Percentiles rank a stretch among this genome's conserved stretches.
Evolutionary conservation across 2,888 invertebrate species (phyloP).

Genomic region (Agriopis marginaria): DNA sequence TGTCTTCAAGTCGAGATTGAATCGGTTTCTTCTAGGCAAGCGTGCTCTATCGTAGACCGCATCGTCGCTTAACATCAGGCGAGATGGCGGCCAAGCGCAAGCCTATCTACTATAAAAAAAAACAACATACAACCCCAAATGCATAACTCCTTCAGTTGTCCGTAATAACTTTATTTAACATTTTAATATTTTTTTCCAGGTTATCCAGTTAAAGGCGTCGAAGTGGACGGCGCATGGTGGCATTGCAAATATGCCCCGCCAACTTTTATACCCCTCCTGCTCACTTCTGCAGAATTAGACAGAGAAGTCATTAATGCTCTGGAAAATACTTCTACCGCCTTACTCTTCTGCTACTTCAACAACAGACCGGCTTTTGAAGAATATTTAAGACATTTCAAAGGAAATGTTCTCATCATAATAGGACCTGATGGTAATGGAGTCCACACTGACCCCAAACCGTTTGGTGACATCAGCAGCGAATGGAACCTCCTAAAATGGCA

Average conservation of each 20-base stretch:
- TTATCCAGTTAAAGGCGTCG: slow-evolving; percentile 88
- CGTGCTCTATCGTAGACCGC: too few species aligned
- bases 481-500: slow-evolving; percentile 87
- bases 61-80: too few species aligned
- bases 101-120: too few species aligned
- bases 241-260: slow-evolving; percentile 90
- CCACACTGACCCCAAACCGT: slow-evolving; percentile 90
- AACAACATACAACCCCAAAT: too few species aligned
- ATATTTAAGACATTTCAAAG: slow-evolving; percentile 88
- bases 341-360: slow-evolving; percentile 94
- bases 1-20: too few species aligned
- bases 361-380: slow-evolving; percentile 89
- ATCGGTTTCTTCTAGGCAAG: too few species aligned
- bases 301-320: slow-evolving; percentile 71
- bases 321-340: slow-evolving; percentile 79
- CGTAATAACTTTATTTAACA: too few species aligned
- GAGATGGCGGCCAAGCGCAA: too few species aligned
- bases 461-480: slow-evolving; percentile 82
- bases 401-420: slow-evolving; percentile 90
- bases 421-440: slow-evolving; percentile 89
- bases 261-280: slow-evolving; percentile 88
- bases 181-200: slow-evolving; percentile 70
- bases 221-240: slow-evolving; percentile 94
- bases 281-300: slow-evolving; percentile 75
- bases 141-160: too few species aligned